phyloP scores from a whole-genome alignment of 2,888 invertebrate genomes.

The Catocala fraxini region DNA sequence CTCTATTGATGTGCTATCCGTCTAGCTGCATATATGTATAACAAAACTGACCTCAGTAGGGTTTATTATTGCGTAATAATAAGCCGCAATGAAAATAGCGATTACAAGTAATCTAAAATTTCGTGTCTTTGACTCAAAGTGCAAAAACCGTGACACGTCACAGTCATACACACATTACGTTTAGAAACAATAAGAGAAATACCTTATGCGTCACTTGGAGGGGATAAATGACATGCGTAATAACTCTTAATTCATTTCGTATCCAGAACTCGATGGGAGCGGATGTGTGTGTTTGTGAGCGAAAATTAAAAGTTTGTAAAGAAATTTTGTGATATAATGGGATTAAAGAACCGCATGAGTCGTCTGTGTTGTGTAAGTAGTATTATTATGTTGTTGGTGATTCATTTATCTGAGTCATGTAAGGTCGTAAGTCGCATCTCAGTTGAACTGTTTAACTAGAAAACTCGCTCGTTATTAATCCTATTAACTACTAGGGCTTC shows the following conservation, averaged over 20 bases:
- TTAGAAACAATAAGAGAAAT: not conserved
- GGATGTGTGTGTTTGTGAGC: constrained; percentile 1
- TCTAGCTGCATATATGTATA: too few relatives aligned
- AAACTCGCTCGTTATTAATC: constrained; percentile 15
- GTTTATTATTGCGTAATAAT: too few relatives aligned
- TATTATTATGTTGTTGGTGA: constrained; percentile 25
- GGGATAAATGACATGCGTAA: not conserved
- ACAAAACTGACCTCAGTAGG: too few relatives aligned
- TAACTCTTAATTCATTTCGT: constrained; percentile 5
- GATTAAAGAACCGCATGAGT: constrained; percentile 11
- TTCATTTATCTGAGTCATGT: constrained; percentile 36
- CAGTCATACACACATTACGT: constrained; percentile 1
- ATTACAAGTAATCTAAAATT: too few relatives aligned
- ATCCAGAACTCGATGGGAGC: constrained; percentile 7
- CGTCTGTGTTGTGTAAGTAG: constrained; percentile 44
- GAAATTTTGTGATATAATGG: constrained; percentile 8
- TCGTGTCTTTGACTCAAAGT: not conserved
- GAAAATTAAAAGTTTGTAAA: not conserved
- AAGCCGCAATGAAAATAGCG: too few relatives aligned
- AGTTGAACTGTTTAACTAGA: constrained; percentile 4
- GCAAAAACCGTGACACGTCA: not conserved
- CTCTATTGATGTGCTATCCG: too few relatives aligned
- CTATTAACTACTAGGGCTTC: constrained; percentile 46
- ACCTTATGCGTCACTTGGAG: not conserved
- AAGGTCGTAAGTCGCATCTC: constrained; percentile 1